phyloP scores from a whole-genome alignment of 1,140 invertebrate species.

The Heliconius himera region DNA sequence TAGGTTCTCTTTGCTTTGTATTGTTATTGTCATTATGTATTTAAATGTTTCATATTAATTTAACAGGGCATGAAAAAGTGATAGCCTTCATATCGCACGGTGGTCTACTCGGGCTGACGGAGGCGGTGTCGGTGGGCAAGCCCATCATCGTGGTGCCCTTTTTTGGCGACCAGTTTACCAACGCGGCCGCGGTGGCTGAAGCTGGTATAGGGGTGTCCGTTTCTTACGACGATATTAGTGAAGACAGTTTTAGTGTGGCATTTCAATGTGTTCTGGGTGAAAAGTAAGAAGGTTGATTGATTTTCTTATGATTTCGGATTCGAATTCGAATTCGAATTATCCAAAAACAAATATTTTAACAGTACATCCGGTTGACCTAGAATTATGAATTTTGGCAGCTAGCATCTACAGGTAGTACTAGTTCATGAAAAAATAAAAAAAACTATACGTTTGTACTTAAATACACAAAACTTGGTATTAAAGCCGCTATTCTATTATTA shows the following conservation, averaged over 20 bases:
- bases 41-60: not conserved
- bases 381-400: too few species aligned
- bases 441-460: too few species aligned
- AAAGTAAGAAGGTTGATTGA: slow-evolving; percentile 55
- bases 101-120: slow-evolving; percentile 85
- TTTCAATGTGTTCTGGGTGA: slow-evolving; percentile 68
- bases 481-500: too few species aligned
- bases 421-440: too few species aligned
- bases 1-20: too few species aligned
- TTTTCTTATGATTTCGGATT: too few species aligned
- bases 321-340: too few species aligned
- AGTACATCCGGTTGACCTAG: too few species aligned
- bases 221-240: slow-evolving; percentile 62
- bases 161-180: slow-evolving; percentile 83
- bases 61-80: slow-evolving; percentile 84
- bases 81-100: slow-evolving; percentile 86
- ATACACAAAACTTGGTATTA: too few species aligned
- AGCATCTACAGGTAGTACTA: too few species aligned
- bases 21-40: too few species aligned
- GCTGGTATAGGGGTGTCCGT: slow-evolving; percentile 66
- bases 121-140: slow-evolving; percentile 84
- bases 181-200: slow-evolving; percentile 68
- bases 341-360: too few species aligned
- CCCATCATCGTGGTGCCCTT: slow-evolving; percentile 85
- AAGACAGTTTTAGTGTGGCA: slow-evolving; percentile 45